A percentile compares a stretch with the other conserved stretches of the same genome.
Evolutionary conservation across 2,113 vertebrate species (phyloP).

Genomic region (Colistium nudipinnis): DNA sequence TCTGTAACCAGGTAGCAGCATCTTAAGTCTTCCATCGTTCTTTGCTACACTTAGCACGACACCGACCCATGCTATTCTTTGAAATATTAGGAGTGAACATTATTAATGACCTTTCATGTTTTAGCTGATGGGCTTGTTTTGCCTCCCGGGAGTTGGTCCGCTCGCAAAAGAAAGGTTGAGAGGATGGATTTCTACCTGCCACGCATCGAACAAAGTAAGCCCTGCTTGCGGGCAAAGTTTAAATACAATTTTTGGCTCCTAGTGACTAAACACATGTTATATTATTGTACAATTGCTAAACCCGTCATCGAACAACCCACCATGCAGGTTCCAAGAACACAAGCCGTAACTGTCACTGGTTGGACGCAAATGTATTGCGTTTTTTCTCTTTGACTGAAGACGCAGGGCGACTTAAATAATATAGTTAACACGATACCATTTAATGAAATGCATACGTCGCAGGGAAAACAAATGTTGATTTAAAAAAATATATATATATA

Average conservation of each 20-base stretch:
- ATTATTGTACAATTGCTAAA: background rate
- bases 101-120: background rate
- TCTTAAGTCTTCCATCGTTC: background rate
- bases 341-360: no score
- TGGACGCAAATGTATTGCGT: no score
- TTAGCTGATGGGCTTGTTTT: conserved; percentile 12
- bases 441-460: no score
- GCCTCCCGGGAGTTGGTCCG: background rate
- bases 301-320: no score
- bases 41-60: background rate
- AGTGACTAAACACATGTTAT: background rate
- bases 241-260: background rate
- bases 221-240: background rate
- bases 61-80: background rate
- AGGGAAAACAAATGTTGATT: no score
- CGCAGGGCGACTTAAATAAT: no score
- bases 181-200: background rate
- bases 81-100: background rate
- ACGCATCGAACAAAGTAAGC: conserved; percentile 13
- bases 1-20: conserved; percentile 17
- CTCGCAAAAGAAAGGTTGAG: background rate
- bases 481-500: no score
- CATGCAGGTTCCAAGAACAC: no score
- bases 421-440: no score
- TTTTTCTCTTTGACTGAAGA: no score